A percentile compares a stretch with the other conserved stretches of the same genome.
Conservation (phyloP, 2,113 vertebrate species). For the Indri indri region DNA sequence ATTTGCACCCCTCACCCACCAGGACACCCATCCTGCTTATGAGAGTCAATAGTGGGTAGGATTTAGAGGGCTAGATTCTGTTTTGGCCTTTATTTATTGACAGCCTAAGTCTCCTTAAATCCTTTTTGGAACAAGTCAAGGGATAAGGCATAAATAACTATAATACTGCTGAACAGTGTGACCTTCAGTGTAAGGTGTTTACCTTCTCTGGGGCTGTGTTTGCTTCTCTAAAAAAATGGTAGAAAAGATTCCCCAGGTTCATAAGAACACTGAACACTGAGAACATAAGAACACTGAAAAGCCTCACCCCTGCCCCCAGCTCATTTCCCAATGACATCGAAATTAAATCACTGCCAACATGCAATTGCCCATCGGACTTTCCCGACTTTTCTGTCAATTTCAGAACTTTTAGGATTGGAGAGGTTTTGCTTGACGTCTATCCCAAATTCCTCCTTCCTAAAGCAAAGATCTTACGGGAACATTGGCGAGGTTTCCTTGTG, state of each 20-base stretch:
- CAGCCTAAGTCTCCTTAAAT: constrained; percentile 64
- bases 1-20: neutral
- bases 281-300: neutral
- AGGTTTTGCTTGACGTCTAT: neutral
- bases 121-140: constrained; percentile 56
- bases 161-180: constrained; percentile 31
- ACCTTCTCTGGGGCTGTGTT: constrained; percentile 48
- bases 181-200: constrained; percentile 63
- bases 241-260: neutral
- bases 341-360: neutral
- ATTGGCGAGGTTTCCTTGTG: neutral
- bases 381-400: neutral
- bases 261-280: neutral
- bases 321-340: neutral
- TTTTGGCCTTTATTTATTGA: constrained; percentile 55
- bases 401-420: neutral
- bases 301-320: neutral
- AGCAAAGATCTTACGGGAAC: neutral
- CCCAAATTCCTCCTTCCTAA: neutral
- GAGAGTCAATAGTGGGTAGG: constrained; percentile 2
- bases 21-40: neutral
- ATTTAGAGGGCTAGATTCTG: constrained; percentile 19
- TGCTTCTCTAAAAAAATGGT: constrained; percentile 42
- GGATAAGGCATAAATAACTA: constrained; percentile 2
- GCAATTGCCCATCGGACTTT: neutral